Conservation (phyloP, 23 tunicate genomes). For the Botrylloides violaceus region DNA sequence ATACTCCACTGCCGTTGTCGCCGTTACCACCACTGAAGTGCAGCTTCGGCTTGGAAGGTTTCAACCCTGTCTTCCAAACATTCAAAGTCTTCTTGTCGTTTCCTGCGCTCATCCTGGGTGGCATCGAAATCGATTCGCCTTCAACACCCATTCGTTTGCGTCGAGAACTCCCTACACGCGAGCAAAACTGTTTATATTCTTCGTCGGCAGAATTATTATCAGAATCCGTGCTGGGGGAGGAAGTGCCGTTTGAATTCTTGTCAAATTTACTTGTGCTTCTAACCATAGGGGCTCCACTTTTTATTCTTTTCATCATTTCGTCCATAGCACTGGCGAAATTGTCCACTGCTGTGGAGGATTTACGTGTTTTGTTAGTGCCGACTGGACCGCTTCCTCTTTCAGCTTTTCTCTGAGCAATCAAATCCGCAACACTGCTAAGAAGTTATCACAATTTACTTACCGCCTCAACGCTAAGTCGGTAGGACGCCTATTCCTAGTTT, state of each 20-base stretch:
- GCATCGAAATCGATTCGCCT: too few species aligned
- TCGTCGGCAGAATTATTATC: background rate
- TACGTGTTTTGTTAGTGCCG: background rate
- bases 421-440: background rate
- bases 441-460: too few species aligned
- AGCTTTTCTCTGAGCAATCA: background rate
- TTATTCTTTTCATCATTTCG: slow-evolving; percentile 76
- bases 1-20: too few species aligned
- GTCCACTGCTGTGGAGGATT: background rate
- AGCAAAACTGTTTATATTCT: background rate
- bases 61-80: too few species aligned
- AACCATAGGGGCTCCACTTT: slow-evolving; percentile 18
- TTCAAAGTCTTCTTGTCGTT: too few species aligned
- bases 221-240: background rate
- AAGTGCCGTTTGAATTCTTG: background rate
- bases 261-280: background rate
- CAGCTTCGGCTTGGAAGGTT: too few species aligned
- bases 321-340: slow-evolving; percentile 71
- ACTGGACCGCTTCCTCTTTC: background rate
- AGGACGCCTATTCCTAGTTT: too few species aligned
- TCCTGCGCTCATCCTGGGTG: too few species aligned
- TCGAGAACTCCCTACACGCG: background rate
- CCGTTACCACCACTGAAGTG: too few species aligned
- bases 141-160: too few species aligned
- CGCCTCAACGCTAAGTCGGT: too few species aligned